These are phyloP conservation scores for Melanogrammus aeglefinus DNA, from an alignment of 2,797 vertebrate genomes.

Conservation along the genomic window DNA sequence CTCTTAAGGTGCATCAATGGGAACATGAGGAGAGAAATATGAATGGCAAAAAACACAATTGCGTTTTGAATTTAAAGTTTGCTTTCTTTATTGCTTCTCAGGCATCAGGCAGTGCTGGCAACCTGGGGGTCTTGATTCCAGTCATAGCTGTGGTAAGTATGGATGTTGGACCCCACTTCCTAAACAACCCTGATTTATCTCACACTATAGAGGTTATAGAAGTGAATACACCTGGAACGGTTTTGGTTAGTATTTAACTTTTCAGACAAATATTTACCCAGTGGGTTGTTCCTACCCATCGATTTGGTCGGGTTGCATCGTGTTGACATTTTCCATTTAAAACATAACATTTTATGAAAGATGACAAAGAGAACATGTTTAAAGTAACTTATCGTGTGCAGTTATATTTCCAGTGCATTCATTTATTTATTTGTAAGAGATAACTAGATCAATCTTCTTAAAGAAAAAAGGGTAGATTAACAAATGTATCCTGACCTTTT, in stretches of 20 bases:
- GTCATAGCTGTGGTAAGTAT: conserved; percentile 96
- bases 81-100: conserved; percentile 54
- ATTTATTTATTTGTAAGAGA: neutral
- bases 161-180: conserved; percentile 10
- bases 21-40: conserved; percentile 8
- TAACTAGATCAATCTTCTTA: neutral
- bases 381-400: neutral
- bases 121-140: conserved; percentile 95
- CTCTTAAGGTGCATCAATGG: conserved; percentile 80
- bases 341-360: neutral
- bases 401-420: neutral
- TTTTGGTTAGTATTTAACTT: conserved; percentile 65
- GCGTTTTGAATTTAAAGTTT: conserved; percentile 12
- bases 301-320: conserved; percentile 25
- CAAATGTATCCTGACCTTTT: neutral
- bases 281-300: conserved; percentile 41
- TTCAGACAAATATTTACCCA: conserved; percentile 84
- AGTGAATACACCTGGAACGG: conserved; percentile 3
- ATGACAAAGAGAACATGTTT: neutral
- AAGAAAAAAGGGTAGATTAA: neutral
- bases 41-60: conserved; percentile 23
- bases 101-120: conserved; percentile 96
- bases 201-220: neutral
- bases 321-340: conserved; percentile 1
- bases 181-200: neutral